These are phyloP conservation scores for Anoplius nigerrimus DNA, from an alignment of 2,888 invertebrate species.

Conservation along the genomic window DNA sequence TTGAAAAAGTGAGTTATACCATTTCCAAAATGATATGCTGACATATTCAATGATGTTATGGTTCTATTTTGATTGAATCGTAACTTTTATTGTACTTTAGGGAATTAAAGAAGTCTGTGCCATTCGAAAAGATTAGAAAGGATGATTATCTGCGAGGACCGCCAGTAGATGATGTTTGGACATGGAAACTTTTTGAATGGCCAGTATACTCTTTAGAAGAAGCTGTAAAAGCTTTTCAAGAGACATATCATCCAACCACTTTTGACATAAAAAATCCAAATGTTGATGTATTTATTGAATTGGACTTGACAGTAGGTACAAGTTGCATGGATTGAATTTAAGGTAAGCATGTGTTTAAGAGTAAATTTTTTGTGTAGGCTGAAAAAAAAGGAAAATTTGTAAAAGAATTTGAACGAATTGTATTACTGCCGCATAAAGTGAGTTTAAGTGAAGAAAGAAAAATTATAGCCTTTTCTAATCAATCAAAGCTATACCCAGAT, in stretches of 20 bases:
- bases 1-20: neutral
- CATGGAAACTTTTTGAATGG: constrained; percentile 78
- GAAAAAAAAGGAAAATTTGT: constrained; percentile 79
- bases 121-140: neutral
- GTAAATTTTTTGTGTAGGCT: constrained; percentile 39
- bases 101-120: too few species aligned
- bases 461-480: constrained; percentile 86
- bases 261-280: constrained; percentile 85
- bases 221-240: constrained; percentile 86
- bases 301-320: constrained; percentile 83
- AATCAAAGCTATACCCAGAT: constrained; percentile 78
- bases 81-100: too few species aligned
- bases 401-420: constrained; percentile 82
- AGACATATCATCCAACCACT: constrained; percentile 89
- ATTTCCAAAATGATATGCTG: too few species aligned
- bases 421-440: constrained; percentile 83
- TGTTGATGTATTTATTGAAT: constrained; percentile 83
- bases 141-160: constrained; percentile 79
- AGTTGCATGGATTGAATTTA: neutral
- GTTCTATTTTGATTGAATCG: too few species aligned
- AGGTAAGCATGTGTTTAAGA: constrained; percentile 2
- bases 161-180: constrained; percentile 82
- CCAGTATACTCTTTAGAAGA: constrained; percentile 83
- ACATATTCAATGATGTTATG: too few species aligned
- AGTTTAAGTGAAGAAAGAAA: constrained; percentile 82